Evolutionary conservation across 2,888 invertebrate genomes (phyloP), one percentile per base, ranked within the genome.

Genomic region (Tetranychus truncatus): DNA sequence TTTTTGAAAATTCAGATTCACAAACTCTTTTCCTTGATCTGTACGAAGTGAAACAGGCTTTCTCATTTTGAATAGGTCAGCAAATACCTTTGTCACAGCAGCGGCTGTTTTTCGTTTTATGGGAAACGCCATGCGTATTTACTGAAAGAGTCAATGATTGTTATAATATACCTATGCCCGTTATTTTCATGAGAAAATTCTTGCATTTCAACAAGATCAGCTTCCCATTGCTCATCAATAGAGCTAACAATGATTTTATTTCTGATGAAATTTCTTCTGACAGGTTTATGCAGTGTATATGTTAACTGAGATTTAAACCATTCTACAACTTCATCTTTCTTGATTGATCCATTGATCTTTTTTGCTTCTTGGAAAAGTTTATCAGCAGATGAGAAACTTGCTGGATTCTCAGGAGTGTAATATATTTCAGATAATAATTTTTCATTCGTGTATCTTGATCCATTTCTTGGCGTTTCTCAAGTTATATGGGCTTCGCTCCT

Each of bases 111-210:
- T 81, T 20, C 75, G 75, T 76, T 78, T 79, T 7, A 80, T 18
- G 9, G 80, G 78, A 3, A 77, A 66, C 0, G 76, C 79, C 77
- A 80, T 0, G 79, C 78, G 74, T 75, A 79, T 74, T 79, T 79
- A 8, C 77, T 78, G 24, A 81, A 79, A n/a, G 78, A 75, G 75
- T 81, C 81, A 9, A 81, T 80, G 21, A 76, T 72, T 1, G 77
- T 79, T 6, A 81, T 73, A 15, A 81, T 69, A 75, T 78, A 80
- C 15, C 72, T 76, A 45, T 75, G 76, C 4, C 78, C 78, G n/a
- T 79, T 76, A 75, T 81, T 81, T 24, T 75, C 1, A n/a, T 71
- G 65, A 4, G 67, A 15, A 3, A 77, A 72, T 4, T 21, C 18
- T 66, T 72, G 15, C 72, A 75, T 74, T 66, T 80, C 80, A 5